Base-by-base conservation (phyloP, 2,888 invertebrate genomes). In the Vanessa cardui region DNA sequence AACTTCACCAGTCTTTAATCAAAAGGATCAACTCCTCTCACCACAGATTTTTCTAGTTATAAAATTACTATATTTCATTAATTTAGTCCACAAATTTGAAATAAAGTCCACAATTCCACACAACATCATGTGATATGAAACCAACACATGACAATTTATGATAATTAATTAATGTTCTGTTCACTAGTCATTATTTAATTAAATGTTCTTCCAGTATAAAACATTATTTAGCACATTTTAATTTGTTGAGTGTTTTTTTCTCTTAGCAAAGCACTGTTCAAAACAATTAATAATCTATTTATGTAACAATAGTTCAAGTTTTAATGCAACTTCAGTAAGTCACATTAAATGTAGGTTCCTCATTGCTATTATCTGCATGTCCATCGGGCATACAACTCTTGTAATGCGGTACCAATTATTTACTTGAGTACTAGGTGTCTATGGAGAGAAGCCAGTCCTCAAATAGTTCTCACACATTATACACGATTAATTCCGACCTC, bases 381-480 rank as follows among this genome's bases (percentile, higher is more conserved):
- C 74, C 75, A 78, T 76, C 74, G 78, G 58, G 81, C 85, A 84
- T 84, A 84, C 83, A 80, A 80, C 73, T 82, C 80, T 81, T 86
- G 80, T 82, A 81, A 84, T 86, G 86, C 85, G 84, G 86, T 88
- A 90, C 91, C 92, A 91, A 92, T 88, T 81, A 77, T 79, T 86
- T 79, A 83, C 79, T 86, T 83, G 84, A 88, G 86, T 87, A 88
- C 90, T 89, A 90, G 89, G 89, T 83, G 87, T 90, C 90, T 90
- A 92, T 92, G 92, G 92, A 85, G 92, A 92, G 92, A 92, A 92
- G 92, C 89, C 85, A 89, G 89, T 87, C 90, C 90, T 89, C 86
- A 82, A 78, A 84, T 81, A 80, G 80, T 77, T 80, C 82, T 85
- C 85, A 79, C 86, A 80, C 77, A 81, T 73, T 79, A 79, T 76